A percentile compares a stretch with the other conserved stretches of the same genome.
These are phyloP conservation scores for Psylliodes chrysocephalus DNA, from an alignment of 2,888 invertebrate species.

Conservation along the genomic window DNA sequence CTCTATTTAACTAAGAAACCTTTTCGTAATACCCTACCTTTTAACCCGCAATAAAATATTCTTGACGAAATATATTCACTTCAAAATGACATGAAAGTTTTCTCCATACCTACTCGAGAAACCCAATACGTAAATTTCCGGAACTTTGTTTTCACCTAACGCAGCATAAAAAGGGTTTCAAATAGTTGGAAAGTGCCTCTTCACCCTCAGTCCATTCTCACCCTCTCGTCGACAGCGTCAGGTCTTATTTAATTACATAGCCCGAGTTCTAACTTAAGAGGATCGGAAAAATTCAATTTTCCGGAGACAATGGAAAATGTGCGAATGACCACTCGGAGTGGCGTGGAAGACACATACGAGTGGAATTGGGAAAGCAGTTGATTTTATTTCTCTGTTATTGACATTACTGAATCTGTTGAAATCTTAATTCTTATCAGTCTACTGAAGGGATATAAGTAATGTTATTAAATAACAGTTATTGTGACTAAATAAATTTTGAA, in stretches of 20 bases:
- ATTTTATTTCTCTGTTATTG: no score
- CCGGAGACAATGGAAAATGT: slow-evolving; percentile 17
- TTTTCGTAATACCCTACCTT: no score
- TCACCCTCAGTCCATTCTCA: not conserved
- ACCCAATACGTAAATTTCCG: not conserved
- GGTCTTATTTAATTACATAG: slow-evolving; percentile 25
- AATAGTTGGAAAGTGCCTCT: not conserved
- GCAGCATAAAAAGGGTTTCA: not conserved
- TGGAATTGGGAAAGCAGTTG: not conserved
- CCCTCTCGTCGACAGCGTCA: not conserved
- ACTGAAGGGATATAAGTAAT: no score
- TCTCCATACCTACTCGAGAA: no score
- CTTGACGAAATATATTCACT: no score
- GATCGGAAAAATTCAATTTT: slow-evolving; percentile 30
- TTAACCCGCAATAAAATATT: no score
- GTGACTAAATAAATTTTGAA: no score
- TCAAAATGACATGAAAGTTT: no score
- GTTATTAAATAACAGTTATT: no score
- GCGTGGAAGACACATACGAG: not conserved
- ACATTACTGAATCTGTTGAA: no score
- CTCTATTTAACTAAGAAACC: no score
- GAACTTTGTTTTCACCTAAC: not conserved
- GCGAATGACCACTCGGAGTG: slow-evolving; percentile 2
- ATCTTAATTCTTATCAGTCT: no score
- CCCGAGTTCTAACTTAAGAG: slow-evolving; percentile 13